Base-by-base conservation (phyloP, 1,140 invertebrate genomes). In the Stegodyphus mimosarum region DNA sequence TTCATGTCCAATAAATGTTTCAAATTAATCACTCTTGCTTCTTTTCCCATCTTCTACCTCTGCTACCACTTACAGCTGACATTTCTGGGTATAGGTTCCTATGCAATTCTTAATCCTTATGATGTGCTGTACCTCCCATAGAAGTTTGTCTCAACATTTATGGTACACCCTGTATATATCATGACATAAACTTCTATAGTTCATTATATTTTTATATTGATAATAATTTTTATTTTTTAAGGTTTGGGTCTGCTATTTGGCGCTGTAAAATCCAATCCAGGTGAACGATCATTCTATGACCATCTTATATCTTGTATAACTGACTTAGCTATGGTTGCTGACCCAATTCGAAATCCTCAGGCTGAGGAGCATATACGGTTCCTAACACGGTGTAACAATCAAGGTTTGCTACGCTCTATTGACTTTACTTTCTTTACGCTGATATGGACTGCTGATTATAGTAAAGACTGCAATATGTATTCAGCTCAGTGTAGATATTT, bases 391-490 rank as follows among this genome's bases (percentile, higher is more conserved):
- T 93, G 92, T 88, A 92, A 93, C 49, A 95, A 95, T 88, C 91
- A 94, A 88, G 93, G 93, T 18, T 90, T 93, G 33, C 89, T 96
- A 3, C 91, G 94, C 51, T 91, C 93, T 67, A 88, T 92, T 10
- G 95, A 92, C 89, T 91, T 96, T 4, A 94, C 94, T 11, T 89
- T 96, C 15, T 90, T 93, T 83, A 95, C 95, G 7, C 87, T 97
- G 7, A 93, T 96, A 70, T 96, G 95, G 93, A 89, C 93, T 4
- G 93, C 94, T 87, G 92, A 95, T 88, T 93, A 93, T 88, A 93
- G 93, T 88, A 89, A 92, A 76, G 90, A 92, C 6, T 93, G 94
- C 88, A 92, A 93, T 67, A 89, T 94, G 1, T 96, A 94, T 90
- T 93, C 94, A 90, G 92, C 93, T 10, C 92, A 93, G 50, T 96